phyloP scores from a whole-genome alignment of 1,140 invertebrate genomes.

The Hylaeus volcanicus region DNA sequence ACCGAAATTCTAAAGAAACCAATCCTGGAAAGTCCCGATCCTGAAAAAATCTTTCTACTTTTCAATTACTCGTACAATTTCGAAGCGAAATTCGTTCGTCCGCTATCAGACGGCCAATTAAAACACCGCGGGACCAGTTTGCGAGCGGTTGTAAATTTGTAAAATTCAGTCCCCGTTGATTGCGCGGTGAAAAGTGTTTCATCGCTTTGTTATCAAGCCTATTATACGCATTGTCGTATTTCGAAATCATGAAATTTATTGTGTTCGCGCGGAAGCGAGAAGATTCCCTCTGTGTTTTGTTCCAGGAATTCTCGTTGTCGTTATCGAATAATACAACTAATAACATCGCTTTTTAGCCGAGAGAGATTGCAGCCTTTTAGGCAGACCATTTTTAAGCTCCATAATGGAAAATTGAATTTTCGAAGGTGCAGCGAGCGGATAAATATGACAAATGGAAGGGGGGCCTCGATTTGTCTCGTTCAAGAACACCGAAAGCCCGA shows the following conservation, averaged over 20 bases:
- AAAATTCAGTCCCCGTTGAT: neutral
- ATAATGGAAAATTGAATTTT: neutral
- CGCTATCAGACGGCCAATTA: too few relatives aligned
- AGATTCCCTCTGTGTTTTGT: too few relatives aligned
- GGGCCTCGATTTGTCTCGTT: neutral
- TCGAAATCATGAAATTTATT: neutral
- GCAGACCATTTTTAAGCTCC: neutral
- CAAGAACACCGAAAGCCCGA: neutral
- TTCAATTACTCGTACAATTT: too few relatives aligned
- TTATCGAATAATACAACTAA: slow-evolving; percentile 1
- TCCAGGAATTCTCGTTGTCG: neutral
- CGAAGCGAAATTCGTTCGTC: too few relatives aligned
- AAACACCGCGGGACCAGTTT: neutral
- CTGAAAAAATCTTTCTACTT: too few relatives aligned
- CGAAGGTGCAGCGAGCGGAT: neutral
- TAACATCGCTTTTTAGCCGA: neutral
- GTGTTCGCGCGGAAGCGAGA: neutral
- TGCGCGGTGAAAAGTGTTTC: neutral
- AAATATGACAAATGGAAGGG: too few relatives aligned
- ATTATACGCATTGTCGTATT: neutral
- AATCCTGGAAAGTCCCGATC: too few relatives aligned
- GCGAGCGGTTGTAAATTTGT: neutral
- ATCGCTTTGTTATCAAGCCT: neutral
- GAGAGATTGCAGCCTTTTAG: too few relatives aligned
- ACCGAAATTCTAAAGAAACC: too few relatives aligned